A percentile compares a stretch with the other conserved stretches of the same genome.
phyloP scores from a whole-genome alignment of 2,888 invertebrate genomes.

The Amitus sp. region DNA sequence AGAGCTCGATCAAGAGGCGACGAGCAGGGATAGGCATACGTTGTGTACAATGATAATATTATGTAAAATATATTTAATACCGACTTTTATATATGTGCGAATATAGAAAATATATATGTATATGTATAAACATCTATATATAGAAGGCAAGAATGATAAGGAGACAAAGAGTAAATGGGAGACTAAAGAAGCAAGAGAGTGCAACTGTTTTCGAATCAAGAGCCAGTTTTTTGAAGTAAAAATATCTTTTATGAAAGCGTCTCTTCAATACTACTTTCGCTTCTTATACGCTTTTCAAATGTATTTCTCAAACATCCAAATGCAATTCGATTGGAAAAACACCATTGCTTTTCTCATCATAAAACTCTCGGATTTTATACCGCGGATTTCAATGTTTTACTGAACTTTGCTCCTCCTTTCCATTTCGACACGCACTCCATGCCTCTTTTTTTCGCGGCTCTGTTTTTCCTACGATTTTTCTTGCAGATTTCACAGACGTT shows the following conservation, averaged over 20 bases:
- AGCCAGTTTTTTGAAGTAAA: slow-evolving; percentile 45
- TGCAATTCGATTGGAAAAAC: not conserved
- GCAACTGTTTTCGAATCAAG: too few relatives aligned
- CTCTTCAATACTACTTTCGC: not conserved
- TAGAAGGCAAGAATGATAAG: slow-evolving; percentile 24
- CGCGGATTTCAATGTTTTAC: too few relatives aligned
- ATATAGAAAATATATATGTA: slow-evolving; percentile 7
- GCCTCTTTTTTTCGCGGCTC: too few relatives aligned
- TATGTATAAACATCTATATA: slow-evolving; percentile 12
- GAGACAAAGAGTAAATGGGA: slow-evolving; percentile 19
- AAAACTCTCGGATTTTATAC: too few relatives aligned
- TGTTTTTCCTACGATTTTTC: too few relatives aligned
- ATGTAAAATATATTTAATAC: slow-evolving; percentile 65
- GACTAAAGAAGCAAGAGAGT: slow-evolving; percentile 19
- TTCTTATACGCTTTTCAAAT: not conserved
- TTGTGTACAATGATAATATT: slow-evolving; percentile 65
- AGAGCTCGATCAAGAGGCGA: slow-evolving; percentile 36
- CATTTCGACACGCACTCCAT: too few relatives aligned
- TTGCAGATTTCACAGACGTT: too few relatives aligned
- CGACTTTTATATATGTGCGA: slow-evolving; percentile 52
- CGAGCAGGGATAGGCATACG: slow-evolving; percentile 58
- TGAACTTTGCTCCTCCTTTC: too few relatives aligned
- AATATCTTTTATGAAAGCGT: slow-evolving; percentile 41
- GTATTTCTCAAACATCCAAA: not conserved
- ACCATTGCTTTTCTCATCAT: too few relatives aligned